These are phyloP conservation scores for Suillia variegata DNA, from an alignment of 2,888 invertebrate genomes.

Conservation along the genomic window DNA sequence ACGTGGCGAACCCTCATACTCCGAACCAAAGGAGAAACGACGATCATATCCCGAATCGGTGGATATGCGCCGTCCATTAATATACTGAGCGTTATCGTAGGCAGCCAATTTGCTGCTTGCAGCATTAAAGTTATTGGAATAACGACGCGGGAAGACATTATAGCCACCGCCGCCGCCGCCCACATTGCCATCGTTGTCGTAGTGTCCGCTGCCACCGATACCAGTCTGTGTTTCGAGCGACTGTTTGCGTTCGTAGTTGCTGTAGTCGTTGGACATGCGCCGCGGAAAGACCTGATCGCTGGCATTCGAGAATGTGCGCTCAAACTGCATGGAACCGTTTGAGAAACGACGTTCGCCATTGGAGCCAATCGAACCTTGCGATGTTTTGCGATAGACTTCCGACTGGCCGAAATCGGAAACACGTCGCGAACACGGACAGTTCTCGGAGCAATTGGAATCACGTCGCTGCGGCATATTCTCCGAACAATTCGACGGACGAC, in stretches of 20 bases:
- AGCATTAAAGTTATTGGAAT: conserved; percentile 57
- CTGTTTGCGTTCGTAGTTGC: conserved; percentile 51
- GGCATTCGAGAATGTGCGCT: conserved; percentile 55
- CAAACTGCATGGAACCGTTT: conserved; percentile 58
- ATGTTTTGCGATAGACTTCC: conserved; percentile 53
- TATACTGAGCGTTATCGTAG: conserved; percentile 57
- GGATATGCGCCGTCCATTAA: conserved; percentile 58
- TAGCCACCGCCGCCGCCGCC: conserved; percentile 55
- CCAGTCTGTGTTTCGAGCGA: conserved; percentile 44
- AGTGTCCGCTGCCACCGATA: conserved; percentile 37
- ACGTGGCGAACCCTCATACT: conserved; percentile 57
- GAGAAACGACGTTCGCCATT: conserved; percentile 64
- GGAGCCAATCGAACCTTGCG: conserved; percentile 60
- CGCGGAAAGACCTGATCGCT: conserved; percentile 50
- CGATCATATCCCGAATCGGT: conserved; percentile 62
- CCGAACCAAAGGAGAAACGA: conserved; percentile 59
- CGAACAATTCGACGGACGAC: conserved; percentile 59
- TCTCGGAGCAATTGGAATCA: conserved; percentile 59
- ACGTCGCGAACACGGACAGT: conserved; percentile 57
- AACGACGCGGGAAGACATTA: conserved; percentile 56
- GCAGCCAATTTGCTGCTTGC: conserved; percentile 57
- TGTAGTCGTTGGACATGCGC: conserved; percentile 56
- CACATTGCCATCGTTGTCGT: conserved; percentile 46
- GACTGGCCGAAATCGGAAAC: conserved; percentile 54
- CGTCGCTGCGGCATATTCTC: conserved; percentile 53